phyloP scores from a whole-genome alignment of 2,888 invertebrate genomes.

The Lithophane leautieri region DNA sequence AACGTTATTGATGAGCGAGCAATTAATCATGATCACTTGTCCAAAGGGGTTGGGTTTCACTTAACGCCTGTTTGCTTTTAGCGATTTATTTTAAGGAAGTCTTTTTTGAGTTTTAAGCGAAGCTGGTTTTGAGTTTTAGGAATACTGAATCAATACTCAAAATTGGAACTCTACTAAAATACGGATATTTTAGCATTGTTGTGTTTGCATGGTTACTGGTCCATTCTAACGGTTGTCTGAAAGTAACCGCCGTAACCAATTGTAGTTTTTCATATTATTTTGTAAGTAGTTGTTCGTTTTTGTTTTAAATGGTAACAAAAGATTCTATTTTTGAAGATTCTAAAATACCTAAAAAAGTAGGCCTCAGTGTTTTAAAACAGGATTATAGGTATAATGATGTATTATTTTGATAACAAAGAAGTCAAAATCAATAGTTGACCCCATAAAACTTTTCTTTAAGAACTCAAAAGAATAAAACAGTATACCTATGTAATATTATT shows the following conservation, averaged over 20 bases:
- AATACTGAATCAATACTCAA: not conserved
- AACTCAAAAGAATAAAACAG: not conserved
- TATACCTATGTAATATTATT: not conserved
- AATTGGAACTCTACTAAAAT: not conserved
- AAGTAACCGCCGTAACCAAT: too few species aligned
- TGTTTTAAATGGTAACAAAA: too few species aligned
- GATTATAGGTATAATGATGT: not conserved
- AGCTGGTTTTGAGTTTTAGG: not conserved
- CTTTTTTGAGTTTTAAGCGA: constrained; percentile 28
- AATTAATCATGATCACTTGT: constrained; percentile 70
- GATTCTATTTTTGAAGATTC: too few species aligned
- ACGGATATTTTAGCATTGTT: not conserved
- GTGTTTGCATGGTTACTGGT: too few species aligned
- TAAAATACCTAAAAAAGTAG: too few species aligned
- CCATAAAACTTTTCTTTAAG: not conserved
- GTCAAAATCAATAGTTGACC: not conserved
- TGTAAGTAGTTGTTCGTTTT: too few species aligned
- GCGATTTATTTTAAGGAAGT: constrained; percentile 48
- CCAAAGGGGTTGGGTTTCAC: constrained; percentile 67
- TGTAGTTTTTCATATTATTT: too few species aligned
- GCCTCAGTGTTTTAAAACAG: too few species aligned
- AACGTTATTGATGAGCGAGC: constrained; percentile 68
- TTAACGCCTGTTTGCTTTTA: constrained; percentile 64
- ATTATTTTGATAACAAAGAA: not conserved
- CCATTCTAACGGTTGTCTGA: too few species aligned